Conservation (phyloP, 2,797 vertebrate species). For the Malurus splendens region DNA sequence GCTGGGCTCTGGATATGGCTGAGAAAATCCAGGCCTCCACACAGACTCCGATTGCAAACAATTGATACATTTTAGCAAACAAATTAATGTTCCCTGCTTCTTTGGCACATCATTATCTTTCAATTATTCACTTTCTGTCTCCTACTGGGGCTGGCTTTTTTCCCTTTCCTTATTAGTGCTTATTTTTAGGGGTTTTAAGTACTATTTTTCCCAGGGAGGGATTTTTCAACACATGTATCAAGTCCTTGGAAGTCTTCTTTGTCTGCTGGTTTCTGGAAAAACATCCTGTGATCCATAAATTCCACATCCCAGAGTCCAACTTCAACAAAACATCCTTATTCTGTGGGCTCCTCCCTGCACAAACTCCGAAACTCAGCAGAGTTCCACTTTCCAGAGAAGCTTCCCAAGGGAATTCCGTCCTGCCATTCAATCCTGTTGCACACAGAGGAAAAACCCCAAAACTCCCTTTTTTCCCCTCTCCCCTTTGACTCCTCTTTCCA, state of each 20-base stretch:
- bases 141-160: neutral
- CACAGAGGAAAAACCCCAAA: neutral
- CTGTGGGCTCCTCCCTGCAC: too few relatives aligned
- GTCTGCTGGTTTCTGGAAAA: neutral
- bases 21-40: neutral
- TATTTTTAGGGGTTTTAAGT: neutral
- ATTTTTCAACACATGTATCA: neutral
- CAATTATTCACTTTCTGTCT: neutral
- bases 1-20: neutral
- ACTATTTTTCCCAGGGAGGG: neutral
- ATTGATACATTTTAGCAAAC: neutral
- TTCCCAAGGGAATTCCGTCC: too few relatives aligned
- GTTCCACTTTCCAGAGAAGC: too few relatives aligned
- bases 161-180: neutral
- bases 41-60: neutral
- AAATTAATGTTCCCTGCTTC: neutral
- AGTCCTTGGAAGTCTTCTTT: neutral
- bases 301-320: neutral
- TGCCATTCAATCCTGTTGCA: too few relatives aligned
- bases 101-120: neutral
- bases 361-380: too few relatives aligned
- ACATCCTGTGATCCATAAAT: neutral
- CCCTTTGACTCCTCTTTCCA: neutral
- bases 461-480: neutral
- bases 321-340: neutral